These are phyloP conservation scores for Enoplosus armatus DNA, from an alignment of 2,797 vertebrate genomes.

Conservation along the genomic window DNA sequence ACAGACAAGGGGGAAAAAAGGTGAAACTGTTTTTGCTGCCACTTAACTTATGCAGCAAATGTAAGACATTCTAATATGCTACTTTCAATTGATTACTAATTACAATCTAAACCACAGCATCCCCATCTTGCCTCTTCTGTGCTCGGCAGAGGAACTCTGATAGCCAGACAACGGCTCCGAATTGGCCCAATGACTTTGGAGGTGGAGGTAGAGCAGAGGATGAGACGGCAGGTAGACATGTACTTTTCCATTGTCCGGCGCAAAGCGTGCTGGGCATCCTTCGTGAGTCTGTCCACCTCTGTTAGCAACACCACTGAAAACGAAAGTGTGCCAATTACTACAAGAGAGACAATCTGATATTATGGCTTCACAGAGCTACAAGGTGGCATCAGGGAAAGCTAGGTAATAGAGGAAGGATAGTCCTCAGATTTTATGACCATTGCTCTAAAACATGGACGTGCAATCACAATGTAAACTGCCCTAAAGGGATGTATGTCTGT, in stretches of 20 bases:
- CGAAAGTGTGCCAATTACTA: slow-evolving; percentile 1
- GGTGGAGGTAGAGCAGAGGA: slow-evolving; percentile 95
- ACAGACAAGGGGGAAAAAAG: not conserved
- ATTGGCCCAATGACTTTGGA: slow-evolving; percentile 97
- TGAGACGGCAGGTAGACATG: slow-evolving; percentile 95
- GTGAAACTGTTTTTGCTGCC: not conserved
- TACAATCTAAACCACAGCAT: not conserved
- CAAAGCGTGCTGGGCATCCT: slow-evolving; percentile 97
- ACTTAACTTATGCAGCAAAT: not conserved
- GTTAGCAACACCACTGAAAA: slow-evolving; percentile 94
- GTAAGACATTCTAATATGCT: not conserved
- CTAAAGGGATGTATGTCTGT: not conserved
- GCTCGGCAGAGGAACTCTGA: slow-evolving; percentile 94
- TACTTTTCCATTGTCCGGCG: slow-evolving; percentile 99
- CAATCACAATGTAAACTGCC: not conserved
- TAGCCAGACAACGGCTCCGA: slow-evolving; percentile 93
- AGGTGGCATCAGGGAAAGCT: not conserved
- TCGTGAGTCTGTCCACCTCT: slow-evolving; percentile 96
- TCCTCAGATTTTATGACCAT: not conserved
- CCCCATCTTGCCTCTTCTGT: slow-evolving; percentile 89
- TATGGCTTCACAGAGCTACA: not conserved
- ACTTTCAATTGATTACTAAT: not conserved
- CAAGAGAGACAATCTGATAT: not conserved
- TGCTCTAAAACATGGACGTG: not conserved
- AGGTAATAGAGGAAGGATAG: not conserved